Conservation (phyloP, 2,888 invertebrate species). For the Helicoverpa assulta region DNA sequence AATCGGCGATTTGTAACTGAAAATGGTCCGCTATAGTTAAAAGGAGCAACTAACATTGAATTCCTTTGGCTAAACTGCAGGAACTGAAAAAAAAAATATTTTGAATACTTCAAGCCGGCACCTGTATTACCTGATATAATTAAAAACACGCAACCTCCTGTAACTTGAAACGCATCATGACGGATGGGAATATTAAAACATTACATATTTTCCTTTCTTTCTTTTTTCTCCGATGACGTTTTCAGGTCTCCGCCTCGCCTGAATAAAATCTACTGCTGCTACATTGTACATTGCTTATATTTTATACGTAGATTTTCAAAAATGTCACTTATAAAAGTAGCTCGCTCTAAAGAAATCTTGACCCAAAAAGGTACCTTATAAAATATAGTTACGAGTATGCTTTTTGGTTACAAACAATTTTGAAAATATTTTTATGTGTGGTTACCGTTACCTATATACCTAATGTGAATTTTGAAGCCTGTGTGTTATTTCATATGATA, state of each 20-base stretch:
- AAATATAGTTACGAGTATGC: neutral
- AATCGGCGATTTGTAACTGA: too few relatives aligned
- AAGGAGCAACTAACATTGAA: too few relatives aligned
- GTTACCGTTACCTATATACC: too few relatives aligned
- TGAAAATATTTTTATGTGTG: neutral
- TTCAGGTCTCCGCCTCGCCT: constrained; percentile 77
- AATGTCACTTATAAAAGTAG: neutral
- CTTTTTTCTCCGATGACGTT: constrained; percentile 77
- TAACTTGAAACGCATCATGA: constrained; percentile 68
- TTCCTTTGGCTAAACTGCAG: too few relatives aligned
- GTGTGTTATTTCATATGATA: too few relatives aligned
- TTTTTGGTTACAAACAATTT: neutral
- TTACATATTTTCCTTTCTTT: constrained; percentile 88
- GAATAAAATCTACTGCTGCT: constrained; percentile 56
- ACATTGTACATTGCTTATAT: constrained; percentile 28
- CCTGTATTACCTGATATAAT: too few relatives aligned
- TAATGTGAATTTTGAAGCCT: too few relatives aligned
- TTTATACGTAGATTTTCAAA: neutral
- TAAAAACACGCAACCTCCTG: constrained; percentile 35
- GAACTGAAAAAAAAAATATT: too few relatives aligned
- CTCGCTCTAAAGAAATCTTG: neutral
- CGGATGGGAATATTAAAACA: constrained; percentile 89
- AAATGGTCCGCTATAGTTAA: too few relatives aligned
- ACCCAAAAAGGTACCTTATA: neutral
- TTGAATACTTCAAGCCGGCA: too few relatives aligned